Conservation (phyloP, 1,140 invertebrate species). For the Drosophila jambulina region DNA sequence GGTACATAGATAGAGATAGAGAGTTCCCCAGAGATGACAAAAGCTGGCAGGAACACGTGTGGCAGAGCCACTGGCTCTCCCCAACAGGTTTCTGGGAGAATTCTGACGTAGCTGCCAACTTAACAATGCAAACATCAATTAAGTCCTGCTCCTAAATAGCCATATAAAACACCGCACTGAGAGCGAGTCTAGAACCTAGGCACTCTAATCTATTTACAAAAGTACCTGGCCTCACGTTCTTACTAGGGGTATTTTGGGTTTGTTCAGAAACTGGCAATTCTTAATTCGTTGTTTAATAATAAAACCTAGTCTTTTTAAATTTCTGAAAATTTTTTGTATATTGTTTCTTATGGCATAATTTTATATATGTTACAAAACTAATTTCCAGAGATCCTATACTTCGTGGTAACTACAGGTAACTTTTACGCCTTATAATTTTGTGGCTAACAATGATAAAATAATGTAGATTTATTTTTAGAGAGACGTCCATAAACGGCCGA, state of each 20-base stretch:
- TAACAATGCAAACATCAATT: conserved; percentile 11
- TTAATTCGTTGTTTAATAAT: too few relatives aligned
- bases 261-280: not conserved
- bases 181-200: not conserved
- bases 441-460: not conserved
- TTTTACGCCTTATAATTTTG: not conserved
- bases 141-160: not conserved
- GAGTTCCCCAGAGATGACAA: conserved; percentile 47
- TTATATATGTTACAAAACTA: too few relatives aligned
- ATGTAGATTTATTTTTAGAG: conserved; percentile 26
- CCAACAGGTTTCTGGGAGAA: conserved; percentile 6
- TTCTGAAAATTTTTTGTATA: too few relatives aligned
- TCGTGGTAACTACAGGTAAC: not conserved
- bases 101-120: conserved; percentile 24
- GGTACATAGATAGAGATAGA: conserved; percentile 44
- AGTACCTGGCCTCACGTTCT: not conserved
- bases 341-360: not conserved
- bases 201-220: conserved; percentile 5
- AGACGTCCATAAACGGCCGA: conserved; percentile 7
- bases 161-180: not conserved
- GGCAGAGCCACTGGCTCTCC: conserved; percentile 23
- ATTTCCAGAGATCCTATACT: too few relatives aligned
- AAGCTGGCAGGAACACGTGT: conserved; percentile 32
- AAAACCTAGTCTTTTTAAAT: too few relatives aligned
- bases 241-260: not conserved